Evolutionary conservation across 2,797 vertebrate species (phyloP).

Genomic region (Kryptolebias ocellatus): DNA sequence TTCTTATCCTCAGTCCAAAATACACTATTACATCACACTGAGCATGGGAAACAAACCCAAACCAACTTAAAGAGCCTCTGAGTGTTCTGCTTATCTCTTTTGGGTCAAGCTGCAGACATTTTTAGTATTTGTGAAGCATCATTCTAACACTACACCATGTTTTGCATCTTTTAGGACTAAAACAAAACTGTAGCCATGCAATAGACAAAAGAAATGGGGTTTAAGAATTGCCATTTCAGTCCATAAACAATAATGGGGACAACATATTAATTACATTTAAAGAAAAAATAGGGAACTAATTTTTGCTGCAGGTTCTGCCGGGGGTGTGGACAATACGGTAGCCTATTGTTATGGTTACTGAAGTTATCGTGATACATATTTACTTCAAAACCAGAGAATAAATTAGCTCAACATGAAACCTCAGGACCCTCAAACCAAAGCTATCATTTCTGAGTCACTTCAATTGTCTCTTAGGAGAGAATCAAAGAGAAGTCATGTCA

Average conservation of each 20-base stretch:
- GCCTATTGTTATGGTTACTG: constrained; percentile 29
- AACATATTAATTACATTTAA: constrained; percentile 20
- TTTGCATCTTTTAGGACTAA: constrained; percentile 1
- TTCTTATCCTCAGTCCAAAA: constrained; percentile 77
- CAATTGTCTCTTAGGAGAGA: constrained; percentile 32
- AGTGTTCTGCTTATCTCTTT: constrained; percentile 59
- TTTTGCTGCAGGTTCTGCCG: constrained; percentile 10
- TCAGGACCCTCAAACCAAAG: constrained; percentile 60
- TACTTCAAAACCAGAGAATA: constrained; percentile 44
- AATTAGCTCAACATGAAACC: constrained; percentile 48
- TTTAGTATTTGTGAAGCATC: constrained; percentile 54
- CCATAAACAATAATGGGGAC: constrained; percentile 10
- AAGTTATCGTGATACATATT: constrained; percentile 40
- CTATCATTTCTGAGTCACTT: constrained; percentile 38
- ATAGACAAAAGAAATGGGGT: neutral
- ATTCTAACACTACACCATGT: constrained; percentile 9
- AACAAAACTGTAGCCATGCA: constrained; percentile 13
- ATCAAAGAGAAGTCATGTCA: constrained; percentile 45
- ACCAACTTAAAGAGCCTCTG: constrained; percentile 43
- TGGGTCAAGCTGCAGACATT: constrained; percentile 38
- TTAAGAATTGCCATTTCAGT: constrained; percentile 21
- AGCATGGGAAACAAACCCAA: constrained; percentile 78
- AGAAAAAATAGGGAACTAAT: constrained; percentile 5
- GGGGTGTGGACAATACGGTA: constrained; percentile 42
- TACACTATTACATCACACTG: constrained; percentile 78